These are phyloP conservation scores for Pseudochirops corinnae DNA, from an alignment of 2,797 vertebrate species.

Conservation along the genomic window DNA sequence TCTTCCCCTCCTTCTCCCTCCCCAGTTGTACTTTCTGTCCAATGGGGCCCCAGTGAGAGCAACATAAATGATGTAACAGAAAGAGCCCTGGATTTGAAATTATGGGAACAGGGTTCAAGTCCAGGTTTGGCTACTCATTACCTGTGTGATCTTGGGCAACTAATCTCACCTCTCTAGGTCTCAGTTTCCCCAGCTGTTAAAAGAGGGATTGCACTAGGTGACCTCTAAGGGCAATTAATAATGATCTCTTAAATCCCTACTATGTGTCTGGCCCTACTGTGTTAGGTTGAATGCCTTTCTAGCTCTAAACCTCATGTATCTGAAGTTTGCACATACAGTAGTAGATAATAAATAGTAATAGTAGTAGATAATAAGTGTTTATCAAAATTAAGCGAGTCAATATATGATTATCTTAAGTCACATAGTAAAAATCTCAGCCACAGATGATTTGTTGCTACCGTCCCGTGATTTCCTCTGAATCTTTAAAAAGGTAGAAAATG, in stretches of 20 bases:
- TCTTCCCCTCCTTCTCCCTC: background rate
- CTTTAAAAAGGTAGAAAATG: constrained; percentile 44
- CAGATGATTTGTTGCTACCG: background rate
- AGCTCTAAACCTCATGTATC: background rate
- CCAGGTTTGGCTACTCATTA: background rate
- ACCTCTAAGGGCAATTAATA: background rate
- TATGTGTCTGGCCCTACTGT: background rate
- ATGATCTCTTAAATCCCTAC: background rate
- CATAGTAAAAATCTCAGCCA: background rate
- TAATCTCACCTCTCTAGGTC: background rate
- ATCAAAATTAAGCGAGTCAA: background rate
- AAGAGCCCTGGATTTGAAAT: background rate
- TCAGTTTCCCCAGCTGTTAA: background rate
- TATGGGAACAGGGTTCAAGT: background rate
- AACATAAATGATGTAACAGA: background rate
- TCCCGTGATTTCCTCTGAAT: constrained; percentile 1
- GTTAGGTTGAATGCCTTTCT: background rate
- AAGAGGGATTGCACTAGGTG: background rate
- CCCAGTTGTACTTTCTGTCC: background rate
- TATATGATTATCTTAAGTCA: background rate
- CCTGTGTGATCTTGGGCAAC: background rate
- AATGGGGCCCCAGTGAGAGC: background rate
- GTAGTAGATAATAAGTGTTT: background rate
- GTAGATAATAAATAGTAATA: background rate
- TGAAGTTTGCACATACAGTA: background rate